A percentile compares a stretch with the other conserved stretches of the same genome.
Evolutionary conservation across 2,888 invertebrate species (phyloP).

Genomic region (Physocephala rufipes): DNA sequence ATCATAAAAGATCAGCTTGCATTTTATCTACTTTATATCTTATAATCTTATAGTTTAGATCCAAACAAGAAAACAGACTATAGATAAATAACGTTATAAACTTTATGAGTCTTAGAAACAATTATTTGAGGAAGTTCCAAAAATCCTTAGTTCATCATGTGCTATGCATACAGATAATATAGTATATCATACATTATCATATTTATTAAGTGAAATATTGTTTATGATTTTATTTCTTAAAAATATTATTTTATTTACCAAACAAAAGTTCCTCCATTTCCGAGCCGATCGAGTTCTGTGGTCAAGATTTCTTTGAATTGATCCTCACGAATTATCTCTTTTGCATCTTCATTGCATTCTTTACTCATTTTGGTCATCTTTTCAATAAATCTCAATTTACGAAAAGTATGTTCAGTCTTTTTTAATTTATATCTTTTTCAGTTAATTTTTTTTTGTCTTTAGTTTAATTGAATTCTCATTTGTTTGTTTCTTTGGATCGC

Average conservation of each 20-base stretch:
- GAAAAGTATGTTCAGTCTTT: neutral
- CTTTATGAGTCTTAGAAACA: no score
- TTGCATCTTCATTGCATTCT: conserved; percentile 49
- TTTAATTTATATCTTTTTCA: neutral
- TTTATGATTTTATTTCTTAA: neutral
- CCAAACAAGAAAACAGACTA: no score
- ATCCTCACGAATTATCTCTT: conserved; percentile 58
- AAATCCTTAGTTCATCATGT: no score
- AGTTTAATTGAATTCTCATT: neutral
- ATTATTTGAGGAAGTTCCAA: no score
- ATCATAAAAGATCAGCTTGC: no score
- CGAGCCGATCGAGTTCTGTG: conserved; percentile 60
- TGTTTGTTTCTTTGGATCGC: no score
- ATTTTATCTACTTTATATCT: no score
- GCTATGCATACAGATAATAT: no score
- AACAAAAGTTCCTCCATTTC: conserved; percentile 63
- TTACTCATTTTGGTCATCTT: conserved; percentile 34
- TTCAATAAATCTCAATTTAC: neutral
- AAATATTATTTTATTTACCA: conserved; percentile 53
- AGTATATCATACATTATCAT: no score
- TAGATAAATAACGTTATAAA: no score
- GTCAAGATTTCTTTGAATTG: conserved; percentile 61
- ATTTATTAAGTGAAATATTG: no score
- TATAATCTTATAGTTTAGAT: no score
- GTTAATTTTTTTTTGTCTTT: neutral